Evolutionary conservation across 92 coral and sea anemone species (phyloP).

Genomic region (Isaurus tuberculatus): DNA sequence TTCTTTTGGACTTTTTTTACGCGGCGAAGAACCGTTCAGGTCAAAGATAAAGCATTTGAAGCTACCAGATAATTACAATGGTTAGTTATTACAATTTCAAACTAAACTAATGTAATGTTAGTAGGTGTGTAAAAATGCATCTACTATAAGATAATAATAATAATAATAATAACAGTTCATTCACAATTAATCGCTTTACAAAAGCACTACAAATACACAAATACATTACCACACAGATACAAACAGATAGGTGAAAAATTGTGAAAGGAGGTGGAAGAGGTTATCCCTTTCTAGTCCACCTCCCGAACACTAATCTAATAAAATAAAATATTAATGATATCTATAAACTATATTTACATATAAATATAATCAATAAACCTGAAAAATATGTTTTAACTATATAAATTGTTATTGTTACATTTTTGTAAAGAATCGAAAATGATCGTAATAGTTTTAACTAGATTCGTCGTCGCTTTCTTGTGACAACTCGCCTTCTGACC

Average conservation of each 20-base stretch:
- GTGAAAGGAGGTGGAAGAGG: too few species aligned
- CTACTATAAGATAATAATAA: too few species aligned
- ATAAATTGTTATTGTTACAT: slow-evolving; percentile 29
- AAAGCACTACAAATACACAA: too few species aligned
- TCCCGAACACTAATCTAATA: too few species aligned
- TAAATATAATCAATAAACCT: too few species aligned
- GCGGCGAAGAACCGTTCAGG: slow-evolving; percentile 47
- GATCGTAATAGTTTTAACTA: slow-evolving; percentile 1
- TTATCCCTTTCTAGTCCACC: too few species aligned
- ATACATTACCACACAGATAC: too few species aligned
- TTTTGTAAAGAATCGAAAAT: slow-evolving; percentile 21
- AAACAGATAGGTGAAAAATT: neutral
- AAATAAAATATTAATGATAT: too few species aligned
- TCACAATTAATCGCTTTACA: too few species aligned
- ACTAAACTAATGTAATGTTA: slow-evolving; percentile 8
- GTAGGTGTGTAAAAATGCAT: slow-evolving; percentile 5
- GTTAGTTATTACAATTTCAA: slow-evolving; percentile 15
- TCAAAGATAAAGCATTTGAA: slow-evolving; percentile 53
- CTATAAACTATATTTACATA: too few species aligned
- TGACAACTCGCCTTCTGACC: neutral
- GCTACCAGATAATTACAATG: slow-evolving; percentile 54
- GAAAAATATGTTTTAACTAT: too few species aligned
- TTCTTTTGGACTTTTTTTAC: slow-evolving; percentile 55
- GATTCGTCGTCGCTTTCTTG: neutral
- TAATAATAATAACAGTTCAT: too few species aligned